Conservation (phyloP, 2,113 vertebrate species). For the Gnathonemus echidnorhynchus region DNA sequence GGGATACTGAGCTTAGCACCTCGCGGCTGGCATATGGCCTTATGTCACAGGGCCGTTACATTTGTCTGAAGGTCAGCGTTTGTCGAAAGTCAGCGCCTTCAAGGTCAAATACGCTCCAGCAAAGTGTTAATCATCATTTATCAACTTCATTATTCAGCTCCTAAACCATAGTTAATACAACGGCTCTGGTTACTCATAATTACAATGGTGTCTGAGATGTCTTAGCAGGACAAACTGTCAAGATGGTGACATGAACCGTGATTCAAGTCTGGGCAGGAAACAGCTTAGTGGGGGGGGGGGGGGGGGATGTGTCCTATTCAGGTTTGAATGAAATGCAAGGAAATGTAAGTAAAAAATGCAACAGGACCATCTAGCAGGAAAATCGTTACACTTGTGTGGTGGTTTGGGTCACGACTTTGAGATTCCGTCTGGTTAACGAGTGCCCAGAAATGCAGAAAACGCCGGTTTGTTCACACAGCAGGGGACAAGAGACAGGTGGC, state of each 20-base stretch:
- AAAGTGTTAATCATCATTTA: neutral
- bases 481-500: neutral
- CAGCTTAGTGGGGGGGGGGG: neutral
- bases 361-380: neutral
- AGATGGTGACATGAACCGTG: neutral
- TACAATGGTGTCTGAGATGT: neutral
- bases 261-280: neutral
- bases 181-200: neutral
- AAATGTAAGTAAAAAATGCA: neutral
- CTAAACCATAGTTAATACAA: neutral
- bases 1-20: neutral
- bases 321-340: neutral
- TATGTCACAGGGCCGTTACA: neutral
- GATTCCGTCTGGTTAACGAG: neutral
- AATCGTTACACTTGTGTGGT: neutral
- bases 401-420: neutral
- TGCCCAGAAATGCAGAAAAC: neutral
- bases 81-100: no score
- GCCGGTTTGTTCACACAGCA: neutral
- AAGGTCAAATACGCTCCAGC: neutral
- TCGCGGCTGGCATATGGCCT: neutral
- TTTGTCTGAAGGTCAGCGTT: neutral
- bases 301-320: neutral
- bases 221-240: neutral
- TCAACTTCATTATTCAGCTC: neutral